phyloP scores from a whole-genome alignment of 2,888 invertebrate species.

The Limnephilus rhombicus region DNA sequence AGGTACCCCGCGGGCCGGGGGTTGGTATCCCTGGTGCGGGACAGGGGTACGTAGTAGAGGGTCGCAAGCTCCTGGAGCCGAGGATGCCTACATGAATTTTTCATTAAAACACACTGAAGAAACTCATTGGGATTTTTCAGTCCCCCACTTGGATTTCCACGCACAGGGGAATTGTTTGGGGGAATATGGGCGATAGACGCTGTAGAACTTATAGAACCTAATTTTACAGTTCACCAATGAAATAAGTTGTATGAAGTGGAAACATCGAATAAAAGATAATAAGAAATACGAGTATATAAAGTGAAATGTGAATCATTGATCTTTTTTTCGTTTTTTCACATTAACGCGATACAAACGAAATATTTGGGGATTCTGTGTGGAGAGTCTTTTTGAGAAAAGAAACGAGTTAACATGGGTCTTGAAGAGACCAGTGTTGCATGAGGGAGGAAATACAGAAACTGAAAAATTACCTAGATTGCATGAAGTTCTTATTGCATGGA shows the following conservation, averaged over 20 bases:
- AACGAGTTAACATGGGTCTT: too few species aligned
- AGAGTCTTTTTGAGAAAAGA: too few species aligned
- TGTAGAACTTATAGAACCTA: neutral
- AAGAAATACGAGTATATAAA: too few species aligned
- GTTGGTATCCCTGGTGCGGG: neutral
- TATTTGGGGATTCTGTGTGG: too few species aligned
- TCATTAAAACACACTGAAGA: constrained; percentile 58
- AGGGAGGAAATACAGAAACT: too few species aligned
- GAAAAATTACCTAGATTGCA: too few species aligned
- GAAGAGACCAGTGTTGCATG: too few species aligned
- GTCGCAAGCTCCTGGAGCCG: neutral
- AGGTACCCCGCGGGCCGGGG: neutral
- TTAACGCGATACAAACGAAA: too few species aligned
- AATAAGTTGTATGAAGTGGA: neutral
- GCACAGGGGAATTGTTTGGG: neutral
- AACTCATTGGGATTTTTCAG: constrained; percentile 47
- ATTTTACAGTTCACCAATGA: neutral
- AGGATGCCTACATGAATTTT: constrained; percentile 57
- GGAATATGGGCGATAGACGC: neutral
- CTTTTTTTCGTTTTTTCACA: too few species aligned
- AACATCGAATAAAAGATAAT: too few species aligned
- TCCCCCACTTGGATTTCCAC: constrained; percentile 7
- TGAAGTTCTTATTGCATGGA: too few species aligned
- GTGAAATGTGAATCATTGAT: too few species aligned
- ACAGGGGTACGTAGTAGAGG: neutral